These are phyloP conservation scores for Phalacrocorax aristotelis DNA, from an alignment of 2,113 vertebrate genomes.

Conservation along the genomic window DNA sequence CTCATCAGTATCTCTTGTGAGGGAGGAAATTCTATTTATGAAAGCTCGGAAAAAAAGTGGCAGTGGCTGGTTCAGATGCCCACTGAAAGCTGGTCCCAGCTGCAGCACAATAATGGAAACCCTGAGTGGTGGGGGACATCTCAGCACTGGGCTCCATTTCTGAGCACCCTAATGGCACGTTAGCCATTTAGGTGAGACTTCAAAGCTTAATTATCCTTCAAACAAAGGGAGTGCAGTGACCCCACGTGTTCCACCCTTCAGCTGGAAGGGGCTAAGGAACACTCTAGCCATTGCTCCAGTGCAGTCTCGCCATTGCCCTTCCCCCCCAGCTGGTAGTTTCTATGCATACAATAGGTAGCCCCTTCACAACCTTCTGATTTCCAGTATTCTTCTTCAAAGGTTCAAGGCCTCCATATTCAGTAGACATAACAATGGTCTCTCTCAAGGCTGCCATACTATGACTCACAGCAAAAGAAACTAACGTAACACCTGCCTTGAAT, in stretches of 20 bases:
- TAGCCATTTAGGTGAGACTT: background rate
- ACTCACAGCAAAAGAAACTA: background rate
- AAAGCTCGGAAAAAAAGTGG: background rate
- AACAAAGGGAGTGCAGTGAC: background rate
- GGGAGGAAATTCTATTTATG: background rate
- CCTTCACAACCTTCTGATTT: background rate
- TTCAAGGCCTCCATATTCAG: background rate
- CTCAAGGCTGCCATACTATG: background rate
- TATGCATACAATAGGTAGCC: accelerated
- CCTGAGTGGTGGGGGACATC: background rate
- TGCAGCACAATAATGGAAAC: background rate
- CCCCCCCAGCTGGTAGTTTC: background rate
- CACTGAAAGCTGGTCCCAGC: background rate
- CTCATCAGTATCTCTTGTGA: background rate
- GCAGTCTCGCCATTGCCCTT: background rate
- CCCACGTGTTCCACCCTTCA: background rate
- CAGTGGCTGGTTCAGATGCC: background rate
- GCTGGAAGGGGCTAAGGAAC: background rate
- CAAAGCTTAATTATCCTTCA: background rate
- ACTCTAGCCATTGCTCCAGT: background rate
- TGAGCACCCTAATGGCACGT: background rate
- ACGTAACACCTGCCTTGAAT: background rate
- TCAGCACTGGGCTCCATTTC: background rate
- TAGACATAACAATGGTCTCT: background rate
- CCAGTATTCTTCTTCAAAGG: background rate